Base-by-base conservation (phyloP, 2,113 vertebrate genomes). In the Dromaius novaehollandiae region DNA sequence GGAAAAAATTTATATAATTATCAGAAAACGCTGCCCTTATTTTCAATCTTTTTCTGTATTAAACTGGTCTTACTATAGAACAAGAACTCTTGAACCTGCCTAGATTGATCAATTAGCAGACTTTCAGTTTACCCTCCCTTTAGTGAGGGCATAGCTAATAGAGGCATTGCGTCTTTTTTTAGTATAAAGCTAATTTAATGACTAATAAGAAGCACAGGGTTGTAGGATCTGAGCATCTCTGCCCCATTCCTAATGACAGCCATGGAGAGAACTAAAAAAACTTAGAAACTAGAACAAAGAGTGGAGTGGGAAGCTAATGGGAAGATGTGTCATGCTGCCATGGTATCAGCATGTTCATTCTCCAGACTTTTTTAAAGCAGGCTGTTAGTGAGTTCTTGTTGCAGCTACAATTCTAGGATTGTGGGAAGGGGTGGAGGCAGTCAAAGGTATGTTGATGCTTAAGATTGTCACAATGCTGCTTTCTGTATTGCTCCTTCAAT, bases 211-310 rank as follows among this genome's bases (percentile, higher is more conserved):
- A 91, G 58, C 53, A 80, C 32, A 40, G 46, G 64, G 85, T 92
- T 90, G 34, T 70, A 93, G 73, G 66, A 90, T 71, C 56, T 65
- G 78, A 91, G 74, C 78, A 94, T 91, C 79, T 94, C 88, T 95
- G 79, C 46, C 42, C 64, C 3, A 1, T 64, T 82, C 40, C 42
- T 71, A 40, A 60, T 58, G 88, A 75, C 38, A 75, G 78, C 46
- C 38, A 71, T 56, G 50, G 83, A 90, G 73, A 90, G 26, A 93
- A 89, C 63, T 95, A 73, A 42, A 88, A 60, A 73, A 95, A 88
- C 79, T 94, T 80, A 83, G 82, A 74, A 94, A 96, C 96, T 77
- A 93, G 95, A 97, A 96, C 94, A 96, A 96, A 94, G 93, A 68
- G 82, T 14, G 19, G 93, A 95, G 96, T 95, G 93, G 95, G 96